Conservation (phyloP, 2,888 invertebrate species). For the Caenorhabditis angaria region DNA sequence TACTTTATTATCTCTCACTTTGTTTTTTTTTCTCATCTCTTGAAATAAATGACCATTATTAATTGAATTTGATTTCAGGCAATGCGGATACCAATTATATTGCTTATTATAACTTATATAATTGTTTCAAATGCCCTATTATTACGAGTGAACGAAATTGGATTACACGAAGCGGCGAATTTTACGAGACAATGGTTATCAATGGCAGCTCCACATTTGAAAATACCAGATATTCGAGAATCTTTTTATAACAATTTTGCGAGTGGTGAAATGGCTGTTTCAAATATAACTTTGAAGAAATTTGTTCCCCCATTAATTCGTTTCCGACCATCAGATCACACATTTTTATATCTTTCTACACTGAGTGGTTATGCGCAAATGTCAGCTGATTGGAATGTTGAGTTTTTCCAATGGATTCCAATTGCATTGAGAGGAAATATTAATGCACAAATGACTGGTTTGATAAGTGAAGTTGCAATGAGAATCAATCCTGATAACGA, state of each 20-base stretch:
- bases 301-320: slow-evolving; percentile 64
- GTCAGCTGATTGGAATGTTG: slow-evolving; percentile 61
- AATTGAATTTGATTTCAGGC: slow-evolving; percentile 8
- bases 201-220: slow-evolving; percentile 61
- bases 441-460: slow-evolving; percentile 62
- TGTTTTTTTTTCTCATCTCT: slow-evolving; percentile 35
- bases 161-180: slow-evolving; percentile 63
- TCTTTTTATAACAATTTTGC: slow-evolving; percentile 60
- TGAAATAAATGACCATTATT: too few species aligned
- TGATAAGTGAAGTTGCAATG: slow-evolving; percentile 65
- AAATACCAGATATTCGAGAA: slow-evolving; percentile 59
- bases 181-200: slow-evolving; percentile 68
- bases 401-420: slow-evolving; percentile 59
- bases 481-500: slow-evolving; percentile 60
- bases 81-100: slow-evolving; percentile 10
- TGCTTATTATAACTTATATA: background rate
- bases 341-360: slow-evolving; percentile 65
- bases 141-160: slow-evolving; percentile 62
- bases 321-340: slow-evolving; percentile 64
- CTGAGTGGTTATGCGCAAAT: slow-evolving; percentile 64
- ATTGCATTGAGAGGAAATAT: slow-evolving; percentile 55
- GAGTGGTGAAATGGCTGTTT: slow-evolving; percentile 59
- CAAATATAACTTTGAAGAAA: slow-evolving; percentile 58
- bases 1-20: background rate
- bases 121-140: slow-evolving; percentile 2